Conservation (phyloP, 2,888 invertebrate species). For the Protonemura montana region DNA sequence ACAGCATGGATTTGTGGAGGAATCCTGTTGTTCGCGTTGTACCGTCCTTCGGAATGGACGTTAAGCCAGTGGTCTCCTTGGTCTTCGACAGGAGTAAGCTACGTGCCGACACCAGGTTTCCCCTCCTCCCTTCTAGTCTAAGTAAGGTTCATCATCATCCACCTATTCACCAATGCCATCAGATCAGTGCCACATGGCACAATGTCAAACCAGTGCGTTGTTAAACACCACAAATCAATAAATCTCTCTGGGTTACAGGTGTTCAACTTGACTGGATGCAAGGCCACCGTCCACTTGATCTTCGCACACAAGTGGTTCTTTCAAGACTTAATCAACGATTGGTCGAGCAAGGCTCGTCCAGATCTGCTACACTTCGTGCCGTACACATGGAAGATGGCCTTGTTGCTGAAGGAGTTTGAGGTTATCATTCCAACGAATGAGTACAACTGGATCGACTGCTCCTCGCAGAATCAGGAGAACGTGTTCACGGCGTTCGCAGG, state of each 20-base stretch:
- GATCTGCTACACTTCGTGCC: constrained; percentile 96
- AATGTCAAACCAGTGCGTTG: too few species aligned
- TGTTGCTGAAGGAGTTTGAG: constrained; percentile 94
- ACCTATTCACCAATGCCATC: too few species aligned
- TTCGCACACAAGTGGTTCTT: constrained; percentile 97
- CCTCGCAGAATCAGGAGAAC: constrained; percentile 94
- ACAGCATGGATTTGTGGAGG: too few species aligned
- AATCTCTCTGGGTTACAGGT: constrained; percentile 53
- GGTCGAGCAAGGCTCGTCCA: constrained; percentile 92
- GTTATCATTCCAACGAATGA: constrained; percentile 92
- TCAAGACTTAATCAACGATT: constrained; percentile 94
- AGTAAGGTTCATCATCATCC: too few species aligned
- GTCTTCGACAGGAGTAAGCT: too few species aligned
- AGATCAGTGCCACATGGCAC: too few species aligned
- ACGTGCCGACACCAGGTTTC: too few species aligned
- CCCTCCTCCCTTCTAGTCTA: too few species aligned
- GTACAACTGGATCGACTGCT: constrained; percentile 99
- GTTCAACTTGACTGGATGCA: constrained; percentile 89
- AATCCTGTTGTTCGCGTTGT: too few species aligned
- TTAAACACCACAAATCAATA: too few species aligned
- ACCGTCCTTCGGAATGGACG: too few species aligned
- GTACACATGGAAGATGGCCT: constrained; percentile 93
- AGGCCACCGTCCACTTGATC: constrained; percentile 90
- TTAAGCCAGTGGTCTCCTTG: too few species aligned
- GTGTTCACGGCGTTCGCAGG: constrained; percentile 89